Conservation (phyloP, 2,888 invertebrate genomes). For the Rugalucina vietnamica region DNA sequence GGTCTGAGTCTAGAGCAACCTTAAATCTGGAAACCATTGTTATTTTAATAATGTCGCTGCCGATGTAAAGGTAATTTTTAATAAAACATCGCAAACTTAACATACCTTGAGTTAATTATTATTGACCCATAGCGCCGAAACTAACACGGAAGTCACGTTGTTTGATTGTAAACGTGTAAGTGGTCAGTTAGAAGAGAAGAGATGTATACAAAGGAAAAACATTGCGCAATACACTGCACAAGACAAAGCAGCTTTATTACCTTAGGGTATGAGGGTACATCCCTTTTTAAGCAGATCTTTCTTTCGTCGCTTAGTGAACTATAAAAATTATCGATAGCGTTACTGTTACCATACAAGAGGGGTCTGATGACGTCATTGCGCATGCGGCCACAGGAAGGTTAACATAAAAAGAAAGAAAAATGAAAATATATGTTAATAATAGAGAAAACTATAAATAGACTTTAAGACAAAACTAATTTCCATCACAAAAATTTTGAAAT, state of each 20-base stretch:
- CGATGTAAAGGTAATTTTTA: no score
- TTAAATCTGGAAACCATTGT: no score
- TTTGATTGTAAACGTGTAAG: background rate
- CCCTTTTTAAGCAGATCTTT: conserved; percentile 81
- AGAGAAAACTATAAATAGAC: background rate
- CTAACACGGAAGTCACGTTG: no score
- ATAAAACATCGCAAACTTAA: no score
- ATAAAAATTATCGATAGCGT: conserved; percentile 75
- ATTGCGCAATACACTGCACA: background rate
- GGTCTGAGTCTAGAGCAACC: no score
- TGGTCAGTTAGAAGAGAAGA: no score
- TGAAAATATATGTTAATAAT: conserved; percentile 9
- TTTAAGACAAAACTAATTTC: background rate
- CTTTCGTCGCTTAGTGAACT: conserved; percentile 81
- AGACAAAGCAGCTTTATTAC: conserved; percentile 62
- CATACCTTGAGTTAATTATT: no score
- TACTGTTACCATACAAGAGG: conserved; percentile 65
- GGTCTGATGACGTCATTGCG: conserved; percentile 64
- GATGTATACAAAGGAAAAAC: no score
- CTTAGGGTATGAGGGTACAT: conserved; percentile 82
- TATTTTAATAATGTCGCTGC: no score
- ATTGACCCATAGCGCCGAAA: no score
- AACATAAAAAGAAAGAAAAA: conserved; percentile 57
- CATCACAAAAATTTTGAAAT: background rate
- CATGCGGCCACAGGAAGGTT: conserved; percentile 56